Evolutionary conservation across 1,140 invertebrate species (phyloP).

Genomic region (Dinoponera quadriceps): DNA sequence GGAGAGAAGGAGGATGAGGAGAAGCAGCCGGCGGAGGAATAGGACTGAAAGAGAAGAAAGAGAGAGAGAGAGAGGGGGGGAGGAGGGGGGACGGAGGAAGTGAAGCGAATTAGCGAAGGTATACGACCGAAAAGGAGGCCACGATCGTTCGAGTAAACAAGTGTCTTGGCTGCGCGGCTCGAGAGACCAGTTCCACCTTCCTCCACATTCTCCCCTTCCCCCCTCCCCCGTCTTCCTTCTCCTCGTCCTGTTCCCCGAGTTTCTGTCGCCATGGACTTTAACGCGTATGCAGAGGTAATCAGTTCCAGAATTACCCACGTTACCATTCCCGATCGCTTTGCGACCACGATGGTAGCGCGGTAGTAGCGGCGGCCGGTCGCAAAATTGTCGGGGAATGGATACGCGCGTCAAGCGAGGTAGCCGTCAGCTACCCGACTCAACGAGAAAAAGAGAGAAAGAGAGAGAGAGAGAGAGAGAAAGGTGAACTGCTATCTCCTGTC

Average conservation of each 20-base stretch:
- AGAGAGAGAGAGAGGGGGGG: no score
- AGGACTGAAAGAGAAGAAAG: conserved; percentile 63
- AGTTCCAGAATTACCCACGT: conserved; percentile 42
- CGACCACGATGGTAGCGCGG: background rate
- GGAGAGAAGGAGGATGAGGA: conserved; percentile 31
- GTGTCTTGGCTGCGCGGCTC: conserved; percentile 71
- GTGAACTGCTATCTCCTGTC: no score
- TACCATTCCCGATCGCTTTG: conserved; percentile 33
- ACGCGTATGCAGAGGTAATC: conserved; percentile 34
- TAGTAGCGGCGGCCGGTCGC: no score
- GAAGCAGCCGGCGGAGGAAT: conserved; percentile 55
- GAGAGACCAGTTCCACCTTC: conserved; percentile 65
- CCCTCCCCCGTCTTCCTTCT: conserved; percentile 67
- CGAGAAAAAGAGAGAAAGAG: background rate
- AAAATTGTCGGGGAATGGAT: background rate
- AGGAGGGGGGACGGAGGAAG: conserved; percentile 75
- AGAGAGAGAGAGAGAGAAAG: conserved; percentile 21
- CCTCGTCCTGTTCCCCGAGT: conserved; percentile 66
- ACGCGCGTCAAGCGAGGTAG: no score
- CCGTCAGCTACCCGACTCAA: background rate
- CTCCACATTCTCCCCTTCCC: conserved; percentile 64
- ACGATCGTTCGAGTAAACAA: conserved; percentile 79
- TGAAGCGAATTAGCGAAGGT: conserved; percentile 80
- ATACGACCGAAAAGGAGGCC: conserved; percentile 80
- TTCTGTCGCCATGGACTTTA: conserved; percentile 70